A percentile compares a stretch with the other conserved stretches of the same genome.
Conservation (phyloP, 1,140 invertebrate species). For the Drosophila dunni region DNA sequence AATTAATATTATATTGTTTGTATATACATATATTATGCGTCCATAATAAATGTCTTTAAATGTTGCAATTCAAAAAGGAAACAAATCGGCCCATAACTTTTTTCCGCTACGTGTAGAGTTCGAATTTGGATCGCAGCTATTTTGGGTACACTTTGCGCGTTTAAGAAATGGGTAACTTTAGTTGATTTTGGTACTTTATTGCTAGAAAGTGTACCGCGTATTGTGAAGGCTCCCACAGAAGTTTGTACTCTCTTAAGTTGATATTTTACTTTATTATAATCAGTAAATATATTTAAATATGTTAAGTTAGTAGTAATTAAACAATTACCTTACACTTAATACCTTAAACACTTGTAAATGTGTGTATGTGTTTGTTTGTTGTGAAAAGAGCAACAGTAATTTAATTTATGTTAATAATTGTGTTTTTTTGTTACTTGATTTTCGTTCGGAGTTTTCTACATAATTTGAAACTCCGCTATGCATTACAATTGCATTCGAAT, state of each 20-base stretch:
- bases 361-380: background rate
- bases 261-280: slow-evolving; percentile 23
- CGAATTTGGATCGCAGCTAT: too few relatives aligned
- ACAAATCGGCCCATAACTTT: background rate
- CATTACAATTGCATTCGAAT: slow-evolving; percentile 7
- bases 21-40: slow-evolving; percentile 27
- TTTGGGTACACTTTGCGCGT: too few relatives aligned
- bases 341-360: slow-evolving; percentile 26
- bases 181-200: too few relatives aligned
- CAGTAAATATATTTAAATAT: slow-evolving; percentile 26
- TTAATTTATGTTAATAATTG: background rate
- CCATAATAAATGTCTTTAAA: slow-evolving; percentile 46
- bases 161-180: too few relatives aligned
- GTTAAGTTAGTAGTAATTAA: slow-evolving; percentile 19
- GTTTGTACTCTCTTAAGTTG: background rate
- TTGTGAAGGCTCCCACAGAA: too few relatives aligned
- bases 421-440: slow-evolving; percentile 2
- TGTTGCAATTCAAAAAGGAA: slow-evolving; percentile 26
- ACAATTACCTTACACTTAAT: slow-evolving; percentile 16
- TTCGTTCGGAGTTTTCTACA: background rate
- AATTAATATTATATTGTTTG: slow-evolving; percentile 27
- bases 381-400: slow-evolving; percentile 14
- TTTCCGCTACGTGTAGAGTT: too few relatives aligned
- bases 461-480: background rate
- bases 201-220: too few relatives aligned